A percentile compares a stretch with the other conserved stretches of the same genome.
phyloP scores from a whole-genome alignment of 2,113 vertebrate genomes.

The Pardalotus punctatus region DNA sequence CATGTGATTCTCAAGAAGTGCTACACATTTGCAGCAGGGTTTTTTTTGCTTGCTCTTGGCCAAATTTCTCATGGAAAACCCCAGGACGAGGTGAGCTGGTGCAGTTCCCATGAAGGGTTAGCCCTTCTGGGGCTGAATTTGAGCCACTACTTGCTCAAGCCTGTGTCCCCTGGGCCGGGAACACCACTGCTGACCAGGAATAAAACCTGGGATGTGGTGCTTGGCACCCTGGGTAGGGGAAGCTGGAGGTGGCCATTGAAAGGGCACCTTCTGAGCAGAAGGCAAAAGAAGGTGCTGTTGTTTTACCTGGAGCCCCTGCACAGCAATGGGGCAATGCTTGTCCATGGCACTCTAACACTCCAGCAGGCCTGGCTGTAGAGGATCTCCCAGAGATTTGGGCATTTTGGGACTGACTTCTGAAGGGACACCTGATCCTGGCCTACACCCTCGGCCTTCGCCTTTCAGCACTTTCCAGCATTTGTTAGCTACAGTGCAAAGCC shows the following conservation, averaged over 20 bases:
- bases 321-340: background rate
- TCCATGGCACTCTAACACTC: background rate
- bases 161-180: background rate
- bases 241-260: background rate
- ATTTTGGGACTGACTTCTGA: background rate
- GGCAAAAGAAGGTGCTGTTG: background rate
- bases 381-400: background rate
- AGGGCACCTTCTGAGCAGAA: background rate
- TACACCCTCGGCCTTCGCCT: background rate
- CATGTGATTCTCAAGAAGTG: background rate
- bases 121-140: background rate
- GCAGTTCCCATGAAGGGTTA: background rate
- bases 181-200: background rate
- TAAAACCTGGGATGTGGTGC: background rate
- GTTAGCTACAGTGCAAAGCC: background rate
- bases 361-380: background rate
- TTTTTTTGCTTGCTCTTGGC: background rate
- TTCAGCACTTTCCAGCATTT: background rate
- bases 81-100: accelerated
- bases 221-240: accelerated
- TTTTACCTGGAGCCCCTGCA: background rate
- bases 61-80: background rate
- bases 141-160: accelerated
- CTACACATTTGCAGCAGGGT: accelerated
- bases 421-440: background rate